phyloP scores from a whole-genome alignment of 2,888 invertebrate species.

The Teinopalpus imperialis region DNA sequence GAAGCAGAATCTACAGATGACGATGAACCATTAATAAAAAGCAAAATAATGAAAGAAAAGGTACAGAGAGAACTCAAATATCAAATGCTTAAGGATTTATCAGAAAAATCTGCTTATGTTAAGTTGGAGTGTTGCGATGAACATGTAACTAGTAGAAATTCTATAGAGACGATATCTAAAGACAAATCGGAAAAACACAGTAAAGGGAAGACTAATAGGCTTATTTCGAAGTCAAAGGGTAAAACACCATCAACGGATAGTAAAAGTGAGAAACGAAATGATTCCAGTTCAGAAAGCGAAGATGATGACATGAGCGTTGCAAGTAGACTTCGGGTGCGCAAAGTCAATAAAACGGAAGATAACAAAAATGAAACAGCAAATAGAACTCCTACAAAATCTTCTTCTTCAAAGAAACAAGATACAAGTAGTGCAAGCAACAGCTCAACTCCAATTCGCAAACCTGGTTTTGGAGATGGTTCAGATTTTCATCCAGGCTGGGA shows the following conservation, averaged over 20 bases:
- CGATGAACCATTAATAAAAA: slow-evolving; percentile 69
- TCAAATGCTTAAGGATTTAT: slow-evolving; percentile 67
- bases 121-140: slow-evolving; percentile 76
- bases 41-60: slow-evolving; percentile 67
- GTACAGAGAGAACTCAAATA: slow-evolving; percentile 62
- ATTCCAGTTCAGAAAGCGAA: slow-evolving; percentile 67
- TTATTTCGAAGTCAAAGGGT: slow-evolving; percentile 50
- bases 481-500: slow-evolving; percentile 91
- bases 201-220: slow-evolving; percentile 53
- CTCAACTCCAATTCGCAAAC: slow-evolving; percentile 72
- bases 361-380: slow-evolving; percentile 41
- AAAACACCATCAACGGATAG: slow-evolving; percentile 52
- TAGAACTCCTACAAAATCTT: slow-evolving; percentile 60
- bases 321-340: slow-evolving; percentile 69
- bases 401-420: slow-evolving; percentile 60
- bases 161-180: slow-evolving; percentile 52
- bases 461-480: slow-evolving; percentile 86
- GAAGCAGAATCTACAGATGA: slow-evolving; percentile 70
- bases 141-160: slow-evolving; percentile 65
- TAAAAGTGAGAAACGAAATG: slow-evolving; percentile 57
- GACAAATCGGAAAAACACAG: slow-evolving; percentile 56
- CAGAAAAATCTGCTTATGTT: slow-evolving; percentile 74
- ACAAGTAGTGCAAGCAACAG: slow-evolving; percentile 52
- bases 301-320: slow-evolving; percentile 64
- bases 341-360: slow-evolving; percentile 73